Evolutionary conservation across 30 jellyfish, hydroid and myxozoan genomes (phyloP).

Genomic region (Rhopilema esculentum): DNA sequence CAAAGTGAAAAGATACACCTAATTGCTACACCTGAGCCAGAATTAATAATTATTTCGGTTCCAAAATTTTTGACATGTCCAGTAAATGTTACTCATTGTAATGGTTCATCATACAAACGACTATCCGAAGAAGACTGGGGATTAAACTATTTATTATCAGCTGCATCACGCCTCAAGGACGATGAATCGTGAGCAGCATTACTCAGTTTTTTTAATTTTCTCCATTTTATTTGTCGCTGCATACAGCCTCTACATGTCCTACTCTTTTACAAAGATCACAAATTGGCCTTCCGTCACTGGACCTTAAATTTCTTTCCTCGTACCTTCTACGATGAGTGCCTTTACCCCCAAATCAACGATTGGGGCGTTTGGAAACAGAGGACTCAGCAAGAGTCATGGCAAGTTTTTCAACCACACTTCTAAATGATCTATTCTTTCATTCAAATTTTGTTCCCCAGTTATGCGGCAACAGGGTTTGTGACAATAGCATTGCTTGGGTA

Average conservation of each 20-base stretch:
- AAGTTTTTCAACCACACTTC: not conserved
- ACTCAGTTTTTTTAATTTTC: not conserved
- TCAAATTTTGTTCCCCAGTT: not conserved
- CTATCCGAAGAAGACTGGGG: not conserved
- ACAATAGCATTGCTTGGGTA: not conserved
- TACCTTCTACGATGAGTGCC: no score
- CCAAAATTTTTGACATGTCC: conserved; percentile 30
- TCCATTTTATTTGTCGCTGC: not conserved
- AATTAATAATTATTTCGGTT: conserved; percentile 35
- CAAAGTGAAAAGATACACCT: conserved; percentile 27
- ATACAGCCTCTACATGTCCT: no score
- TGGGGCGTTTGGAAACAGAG: not conserved
- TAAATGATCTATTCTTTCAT: not conserved
- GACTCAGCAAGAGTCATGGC: not conserved
- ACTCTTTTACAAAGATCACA: not conserved
- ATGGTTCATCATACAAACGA: not conserved
- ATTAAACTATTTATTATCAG: not conserved
- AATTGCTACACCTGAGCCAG: conserved; percentile 41
- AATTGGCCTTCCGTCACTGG: conserved; percentile 4
- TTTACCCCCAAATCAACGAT: not conserved
- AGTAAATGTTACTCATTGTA: conserved; percentile 44
- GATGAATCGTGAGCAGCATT: conserved; percentile 24
- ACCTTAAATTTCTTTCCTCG: no score
- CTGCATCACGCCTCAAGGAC: conserved; percentile 23
- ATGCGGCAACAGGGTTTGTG: no score